Base-by-base conservation (phyloP, 2,888 invertebrate genomes). In the Ormyrus labotus region DNA sequence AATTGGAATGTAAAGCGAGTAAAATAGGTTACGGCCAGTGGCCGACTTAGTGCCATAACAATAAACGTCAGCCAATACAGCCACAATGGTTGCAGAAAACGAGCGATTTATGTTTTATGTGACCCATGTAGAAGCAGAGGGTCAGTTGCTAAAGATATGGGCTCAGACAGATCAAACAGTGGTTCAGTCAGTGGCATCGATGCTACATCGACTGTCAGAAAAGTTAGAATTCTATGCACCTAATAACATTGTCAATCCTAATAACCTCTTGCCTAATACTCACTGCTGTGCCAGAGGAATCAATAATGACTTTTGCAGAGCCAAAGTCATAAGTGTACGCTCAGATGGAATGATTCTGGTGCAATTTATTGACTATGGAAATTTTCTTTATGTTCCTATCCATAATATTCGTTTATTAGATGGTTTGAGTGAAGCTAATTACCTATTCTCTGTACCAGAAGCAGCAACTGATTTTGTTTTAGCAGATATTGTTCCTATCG, bases 351-450 rank as follows among this genome's bases (percentile, higher is more conserved):
- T 92, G 74, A 92, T 95, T 69, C 93, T 94, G 83, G 93, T 95
- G n/a, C 92, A 93, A 78, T 95, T 95, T 84, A 92, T 95, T 53
- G 95, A 95, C 87, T 94, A 93, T 85, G 95, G 95, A 64, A 94
- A 94, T 86, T 92, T 92, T 83, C 94, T 94, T 84, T 88, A 92
- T 11, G 92, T 96, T 78, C 92, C 93, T 19, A 88, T 93, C 72
- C 92, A 91, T 60, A 93, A 93, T 81, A 92, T 95, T 65, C 91
- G 95, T 86, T 91, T 93, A 63, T 87, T 94, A 78, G 92, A 93
- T 67, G 91, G 87, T 63, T 92, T 93, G 86, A 91, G 91, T 72
- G 92, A 93, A 11, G 88, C 92, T 0, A 86, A 88, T 11, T 86
- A 91, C 34, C 78, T 90, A 81, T 89, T 76, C 80, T 86, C 73